phyloP scores from a whole-genome alignment of 2,113 vertebrate genomes.

The Platichthys flesus region DNA sequence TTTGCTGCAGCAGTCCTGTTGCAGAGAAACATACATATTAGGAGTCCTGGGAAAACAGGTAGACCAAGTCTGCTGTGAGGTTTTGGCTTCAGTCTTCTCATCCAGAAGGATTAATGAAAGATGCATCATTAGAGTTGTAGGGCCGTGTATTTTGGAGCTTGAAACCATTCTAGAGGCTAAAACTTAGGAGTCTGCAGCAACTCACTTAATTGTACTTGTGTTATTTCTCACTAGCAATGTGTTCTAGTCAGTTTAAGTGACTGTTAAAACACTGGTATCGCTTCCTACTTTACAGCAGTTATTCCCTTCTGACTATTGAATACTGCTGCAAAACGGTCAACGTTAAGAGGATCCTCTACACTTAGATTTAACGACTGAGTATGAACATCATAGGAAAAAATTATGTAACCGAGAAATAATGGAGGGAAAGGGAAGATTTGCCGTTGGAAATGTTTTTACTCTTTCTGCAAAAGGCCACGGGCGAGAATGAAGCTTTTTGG shows the following conservation, averaged over 20 bases:
- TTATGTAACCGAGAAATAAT: background rate
- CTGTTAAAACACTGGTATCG: background rate
- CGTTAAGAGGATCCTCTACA: background rate
- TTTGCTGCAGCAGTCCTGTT: too few relatives aligned
- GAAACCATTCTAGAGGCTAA: too few relatives aligned
- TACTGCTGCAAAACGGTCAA: background rate
- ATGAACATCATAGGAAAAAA: background rate
- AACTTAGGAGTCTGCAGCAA: too few relatives aligned
- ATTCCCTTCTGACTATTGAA: background rate
- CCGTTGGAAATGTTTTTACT: constrained; percentile 2
- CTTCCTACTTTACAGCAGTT: background rate
- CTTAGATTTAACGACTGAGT: background rate
- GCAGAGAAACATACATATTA: too few relatives aligned
- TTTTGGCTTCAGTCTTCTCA: too few relatives aligned
- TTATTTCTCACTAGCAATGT: background rate
- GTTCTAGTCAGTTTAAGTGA: background rate
- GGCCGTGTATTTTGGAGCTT: too few relatives aligned
- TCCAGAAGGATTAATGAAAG: too few relatives aligned
- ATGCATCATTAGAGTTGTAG: too few relatives aligned
- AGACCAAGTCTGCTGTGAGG: too few relatives aligned
- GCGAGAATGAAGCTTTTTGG: constrained; percentile 28
- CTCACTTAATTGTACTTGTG: too few relatives aligned
- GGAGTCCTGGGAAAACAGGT: too few relatives aligned
- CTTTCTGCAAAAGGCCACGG: constrained; percentile 7
- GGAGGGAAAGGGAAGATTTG: background rate